Evolutionary conservation across 2,113 vertebrate species (phyloP).

Genomic region (Catharus fuscescens): DNA sequence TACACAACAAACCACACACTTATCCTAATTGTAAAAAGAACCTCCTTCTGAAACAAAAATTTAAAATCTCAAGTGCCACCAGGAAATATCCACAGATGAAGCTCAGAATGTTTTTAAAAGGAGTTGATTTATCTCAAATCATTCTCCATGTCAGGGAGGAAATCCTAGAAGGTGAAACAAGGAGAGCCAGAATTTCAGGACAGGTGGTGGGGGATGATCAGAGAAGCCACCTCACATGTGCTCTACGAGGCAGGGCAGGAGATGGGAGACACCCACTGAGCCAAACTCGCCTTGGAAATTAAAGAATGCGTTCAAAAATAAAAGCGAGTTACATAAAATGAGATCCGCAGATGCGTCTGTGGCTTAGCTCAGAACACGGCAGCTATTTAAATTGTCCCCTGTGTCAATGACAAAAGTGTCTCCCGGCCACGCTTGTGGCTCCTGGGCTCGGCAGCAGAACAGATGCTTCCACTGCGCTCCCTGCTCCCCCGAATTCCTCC

Average conservation of each 20-base stretch:
- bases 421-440: neutral
- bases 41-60: neutral
- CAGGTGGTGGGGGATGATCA: neutral
- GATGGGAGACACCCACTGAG: neutral
- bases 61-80: neutral
- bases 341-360: neutral
- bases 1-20: neutral
- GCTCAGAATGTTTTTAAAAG: neutral
- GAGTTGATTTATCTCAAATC: neutral
- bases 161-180: neutral
- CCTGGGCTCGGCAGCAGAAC: neutral
- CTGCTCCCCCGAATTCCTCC: neutral
- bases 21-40: neutral
- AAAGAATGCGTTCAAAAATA: neutral
- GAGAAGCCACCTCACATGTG: neutral
- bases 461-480: neutral
- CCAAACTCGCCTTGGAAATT: neutral
- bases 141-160: neutral
- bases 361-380: neutral
- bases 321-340: neutral
- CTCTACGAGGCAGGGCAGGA: neutral
- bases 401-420: neutral
- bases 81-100: neutral
- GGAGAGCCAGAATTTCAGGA: neutral
- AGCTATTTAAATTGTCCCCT: neutral